Base-by-base conservation (phyloP, 2,113 vertebrate species). In the Atractosteus spatula region DNA sequence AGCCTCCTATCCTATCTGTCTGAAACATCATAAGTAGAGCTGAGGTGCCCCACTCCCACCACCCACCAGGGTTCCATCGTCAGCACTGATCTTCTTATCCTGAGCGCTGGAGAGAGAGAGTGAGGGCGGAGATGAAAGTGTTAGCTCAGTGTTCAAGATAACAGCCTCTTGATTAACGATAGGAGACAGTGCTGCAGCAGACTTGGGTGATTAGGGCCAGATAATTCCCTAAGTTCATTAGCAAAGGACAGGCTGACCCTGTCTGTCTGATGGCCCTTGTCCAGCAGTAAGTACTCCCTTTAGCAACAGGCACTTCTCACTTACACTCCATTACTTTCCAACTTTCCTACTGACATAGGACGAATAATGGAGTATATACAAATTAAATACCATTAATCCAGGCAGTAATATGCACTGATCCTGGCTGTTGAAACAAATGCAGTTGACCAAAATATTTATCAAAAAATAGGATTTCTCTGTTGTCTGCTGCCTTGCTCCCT, bases 181-280 rank as follows among this genome's bases (percentile, higher is more conserved):
- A 78, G 66, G 64, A 76, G 76, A 79, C 81, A 78, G 79, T 76
- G 82, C 29, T 42, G 56, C 0, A 7, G 70, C 51, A 84, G 76
- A 78, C 72, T 68, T 69, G 76, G 72, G 76, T 66, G 44, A 83
- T 81, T 79, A 90, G 87, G 78, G 83, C 73, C 57, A 71, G 77
- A 68, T 89, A 89, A 89, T 79, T 83, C 82, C 81, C 77, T 92
- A 93, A 92, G 87, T 80, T 84, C 80, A 82, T 90, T 83, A 92
- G 81, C 78, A 87, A 81, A 89, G 90, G 87, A 88, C 86, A 76
- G 59, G 3, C 80, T 89, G 84, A 90, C 87, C 87, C 70, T 17
- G 41, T n/a, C 8, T 17, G 17, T 68, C 16, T 56, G 41, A 66
- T 63, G 13, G 47, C 47, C 71, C 65, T 71, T 61, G 41, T 43